phyloP scores from a whole-genome alignment of 92 coral and sea anemone genomes.

The Umimayanthus chanpuru region DNA sequence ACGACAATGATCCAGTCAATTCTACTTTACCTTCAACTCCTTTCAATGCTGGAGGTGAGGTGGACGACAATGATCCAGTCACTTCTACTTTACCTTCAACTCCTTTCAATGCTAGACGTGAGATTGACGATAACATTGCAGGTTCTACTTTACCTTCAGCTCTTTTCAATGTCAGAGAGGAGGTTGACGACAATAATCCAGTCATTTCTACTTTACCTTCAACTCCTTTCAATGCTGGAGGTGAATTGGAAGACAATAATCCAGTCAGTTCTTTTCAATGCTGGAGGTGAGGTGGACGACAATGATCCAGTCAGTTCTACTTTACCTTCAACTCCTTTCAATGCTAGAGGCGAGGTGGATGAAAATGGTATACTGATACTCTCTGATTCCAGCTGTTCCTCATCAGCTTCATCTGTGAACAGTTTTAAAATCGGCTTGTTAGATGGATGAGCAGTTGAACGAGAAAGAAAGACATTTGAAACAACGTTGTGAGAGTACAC shows the following conservation, averaged over 20 bases:
- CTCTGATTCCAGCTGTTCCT: conserved; percentile 36
- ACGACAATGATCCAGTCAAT: not conserved
- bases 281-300: too few species aligned
- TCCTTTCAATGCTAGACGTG: not conserved
- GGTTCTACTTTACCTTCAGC: not conserved
- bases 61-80: too few species aligned
- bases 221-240: not conserved
- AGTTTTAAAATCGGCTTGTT: not conserved
- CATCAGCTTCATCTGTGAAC: conserved; percentile 14
- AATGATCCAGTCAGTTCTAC: too few species aligned
- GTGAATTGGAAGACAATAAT: not conserved
- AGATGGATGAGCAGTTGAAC: not conserved
- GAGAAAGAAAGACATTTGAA: too few species aligned
- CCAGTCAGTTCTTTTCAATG: too few species aligned
- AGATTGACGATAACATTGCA: not conserved
- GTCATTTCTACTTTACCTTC: not conserved
- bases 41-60: not conserved
- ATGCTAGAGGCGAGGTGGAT: not conserved
- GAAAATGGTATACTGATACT: conserved; percentile 33
- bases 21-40: conserved; percentile 3
- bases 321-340: too few species aligned
- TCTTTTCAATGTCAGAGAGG: not conserved
- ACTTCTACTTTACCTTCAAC: not conserved
- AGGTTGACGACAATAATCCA: not conserved
- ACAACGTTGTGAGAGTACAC: too few species aligned